Base-by-base conservation (phyloP, 2,888 invertebrate species). In the Dendrolimus houi region DNA sequence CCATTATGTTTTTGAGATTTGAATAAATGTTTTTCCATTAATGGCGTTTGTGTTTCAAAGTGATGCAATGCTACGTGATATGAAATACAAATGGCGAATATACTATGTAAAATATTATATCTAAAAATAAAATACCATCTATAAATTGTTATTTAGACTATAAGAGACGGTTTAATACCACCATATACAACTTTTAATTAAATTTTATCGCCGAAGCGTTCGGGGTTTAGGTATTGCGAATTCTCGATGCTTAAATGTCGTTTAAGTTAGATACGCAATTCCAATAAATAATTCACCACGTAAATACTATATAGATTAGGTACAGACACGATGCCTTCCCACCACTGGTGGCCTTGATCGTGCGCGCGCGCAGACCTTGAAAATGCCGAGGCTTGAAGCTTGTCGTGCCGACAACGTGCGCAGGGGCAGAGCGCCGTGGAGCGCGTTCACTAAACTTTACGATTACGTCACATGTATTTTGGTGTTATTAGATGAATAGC, bases 371-470 rank as follows among this genome's bases (percentile, higher is more conserved):
- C 76, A 78, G 82, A 83, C 88, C 88, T 89, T 89, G 88, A 83
- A 75, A 77, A 75, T 73, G 71, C 67, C 71, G 64, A 66, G 64
- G 62, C 66, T 56, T 63, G 71, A 72, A 47, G 47, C 47, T 47
- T 6, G 47, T 64, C 71, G 74, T 69, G 65, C 67, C 62, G 62
- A 71, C 75, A 77, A 75, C 72, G 77, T 75, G 77, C 79, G 74
- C 79, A 56, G 64, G 71, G 72, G 71, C 79, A 75, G 75, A 74
- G 73, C 68, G 74, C 74, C 69, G 64, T 65, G 61, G 47, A 47
- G 62, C 69, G 76, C 88, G 89, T 87, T 89, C 87, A 87, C 85
- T 87, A 87, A 87, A 88, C 88, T 87, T 83, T 86, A 74, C 64
- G 68, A 79, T 87, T 87, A 83, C 87, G 85, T 87, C 87, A 87